Conservation (phyloP, 2,797 vertebrate genomes). For the Myripristis jacobus region DNA sequence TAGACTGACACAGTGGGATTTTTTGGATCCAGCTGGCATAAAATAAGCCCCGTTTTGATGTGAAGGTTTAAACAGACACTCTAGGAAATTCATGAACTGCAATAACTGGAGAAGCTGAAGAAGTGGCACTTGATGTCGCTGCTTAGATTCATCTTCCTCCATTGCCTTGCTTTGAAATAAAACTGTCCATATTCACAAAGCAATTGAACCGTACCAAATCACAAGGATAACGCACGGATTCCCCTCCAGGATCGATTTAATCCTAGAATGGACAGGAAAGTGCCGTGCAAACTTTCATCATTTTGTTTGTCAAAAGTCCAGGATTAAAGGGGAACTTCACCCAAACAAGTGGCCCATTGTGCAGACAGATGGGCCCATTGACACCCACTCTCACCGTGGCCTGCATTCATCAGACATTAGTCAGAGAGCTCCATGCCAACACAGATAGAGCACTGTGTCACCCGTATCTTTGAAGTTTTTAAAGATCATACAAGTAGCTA, state of each 20-base stretch:
- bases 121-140: background rate
- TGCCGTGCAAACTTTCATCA: constrained; percentile 62
- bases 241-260: background rate
- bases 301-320: constrained; percentile 49
- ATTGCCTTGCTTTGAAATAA: background rate
- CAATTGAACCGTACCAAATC: background rate
- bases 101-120: background rate
- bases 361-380: constrained; percentile 58
- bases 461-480: constrained; percentile 49
- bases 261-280: constrained; percentile 18
- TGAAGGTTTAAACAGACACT: background rate
- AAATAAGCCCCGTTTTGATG: background rate
- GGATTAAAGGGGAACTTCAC: constrained; percentile 57
- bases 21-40: background rate
- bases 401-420: constrained; percentile 71
- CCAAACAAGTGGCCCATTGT: constrained; percentile 73
- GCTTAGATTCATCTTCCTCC: too few relatives aligned
- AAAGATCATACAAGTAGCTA: constrained; percentile 25
- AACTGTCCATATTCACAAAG: background rate
- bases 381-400: constrained; percentile 67
- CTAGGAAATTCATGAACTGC: background rate
- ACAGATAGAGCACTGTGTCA: constrained; percentile 64
- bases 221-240: constrained; percentile 1
- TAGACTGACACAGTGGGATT: too few relatives aligned
- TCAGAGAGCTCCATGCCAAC: constrained; percentile 58